Conservation (phyloP, 2,113 vertebrate genomes). For the Anolis carolinensis region DNA sequence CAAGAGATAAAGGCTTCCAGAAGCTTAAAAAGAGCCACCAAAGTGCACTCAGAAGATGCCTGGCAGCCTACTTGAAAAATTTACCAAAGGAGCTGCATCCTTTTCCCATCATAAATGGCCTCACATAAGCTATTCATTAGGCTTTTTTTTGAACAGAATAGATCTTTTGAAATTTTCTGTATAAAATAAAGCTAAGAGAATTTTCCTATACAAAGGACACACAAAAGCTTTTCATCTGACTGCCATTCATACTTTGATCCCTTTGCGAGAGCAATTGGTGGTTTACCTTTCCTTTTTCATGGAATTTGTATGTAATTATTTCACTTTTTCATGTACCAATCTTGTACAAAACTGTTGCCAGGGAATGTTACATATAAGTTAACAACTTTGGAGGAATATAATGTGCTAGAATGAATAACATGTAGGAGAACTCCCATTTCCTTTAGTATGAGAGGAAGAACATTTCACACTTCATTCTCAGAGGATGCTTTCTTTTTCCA, state of each 20-base stretch:
- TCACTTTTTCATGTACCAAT: not conserved
- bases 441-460: not conserved
- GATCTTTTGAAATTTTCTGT: slow-evolving; percentile 30
- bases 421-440: not conserved
- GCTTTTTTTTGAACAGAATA: slow-evolving; percentile 44
- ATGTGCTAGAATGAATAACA: not conserved
- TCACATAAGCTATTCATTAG: slow-evolving; percentile 38
- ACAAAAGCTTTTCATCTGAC: slow-evolving; percentile 44
- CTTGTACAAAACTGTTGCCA: slow-evolving; percentile 10
- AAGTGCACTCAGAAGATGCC: slow-evolving; percentile 26
- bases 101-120: slow-evolving; percentile 18
- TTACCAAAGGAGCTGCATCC: slow-evolving; percentile 30
- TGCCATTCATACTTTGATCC: slow-evolving; percentile 45
- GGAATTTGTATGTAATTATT: slow-evolving; percentile 24
- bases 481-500: not conserved
- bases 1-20: slow-evolving; percentile 48
- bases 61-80: slow-evolving; percentile 17
- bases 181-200: slow-evolving; percentile 27
- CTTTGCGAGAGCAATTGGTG: slow-evolving; percentile 8
- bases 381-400: slow-evolving; percentile 9
- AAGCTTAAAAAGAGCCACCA: slow-evolving; percentile 60
- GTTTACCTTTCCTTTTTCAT: slow-evolving; percentile 24
- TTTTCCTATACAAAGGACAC: slow-evolving; percentile 53
- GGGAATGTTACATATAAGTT: not conserved
- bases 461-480: not conserved